Evolutionary conservation across 2,113 vertebrate genomes (phyloP).

Genomic region (Symphodus melops): DNA sequence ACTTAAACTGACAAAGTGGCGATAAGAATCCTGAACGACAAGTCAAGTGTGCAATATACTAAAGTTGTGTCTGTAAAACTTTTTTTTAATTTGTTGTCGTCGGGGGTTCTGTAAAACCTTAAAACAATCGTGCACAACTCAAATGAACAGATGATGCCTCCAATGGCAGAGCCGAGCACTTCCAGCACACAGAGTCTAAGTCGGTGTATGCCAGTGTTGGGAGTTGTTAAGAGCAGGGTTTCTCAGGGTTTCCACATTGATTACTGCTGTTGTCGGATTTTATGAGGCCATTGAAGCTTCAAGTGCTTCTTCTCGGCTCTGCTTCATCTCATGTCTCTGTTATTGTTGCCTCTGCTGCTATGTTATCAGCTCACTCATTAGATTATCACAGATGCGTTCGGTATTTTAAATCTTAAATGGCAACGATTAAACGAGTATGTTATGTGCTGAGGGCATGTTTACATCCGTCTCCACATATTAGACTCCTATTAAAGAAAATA

Average conservation of each 20-base stretch:
- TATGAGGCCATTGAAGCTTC: conserved; percentile 3
- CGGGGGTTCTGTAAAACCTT: conserved; percentile 16
- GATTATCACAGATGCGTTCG: conserved; percentile 35
- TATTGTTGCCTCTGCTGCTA: conserved; percentile 17
- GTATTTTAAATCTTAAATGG: conserved; percentile 16
- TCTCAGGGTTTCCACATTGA: conserved; percentile 55
- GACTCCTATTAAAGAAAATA: conserved; percentile 3
- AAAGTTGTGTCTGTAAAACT: conserved; percentile 14
- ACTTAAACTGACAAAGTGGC: background rate
- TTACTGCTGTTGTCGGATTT: conserved; percentile 58
- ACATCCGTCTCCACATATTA: conserved; percentile 6
- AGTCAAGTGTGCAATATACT: background rate
- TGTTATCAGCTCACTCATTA: conserved; percentile 48
- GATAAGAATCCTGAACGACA: background rate
- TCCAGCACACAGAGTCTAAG: conserved; percentile 23
- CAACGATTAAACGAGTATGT: conserved; percentile 8
- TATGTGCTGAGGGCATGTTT: background rate
- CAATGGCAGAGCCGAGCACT: conserved; percentile 1
- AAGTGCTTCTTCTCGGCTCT: background rate
- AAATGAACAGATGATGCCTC: conserved; percentile 51
- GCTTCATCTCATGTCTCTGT: conserved; percentile 24
- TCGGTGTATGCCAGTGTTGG: conserved; percentile 33
- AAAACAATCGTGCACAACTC: conserved; percentile 19
- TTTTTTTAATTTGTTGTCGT: conserved; percentile 6
- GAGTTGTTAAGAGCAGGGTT: too few relatives aligned